A percentile compares a stretch with the other conserved stretches of the same genome.
These are phyloP conservation scores for Anomalospiza imberbis DNA, from an alignment of 2,797 vertebrate species.

Conservation along the genomic window DNA sequence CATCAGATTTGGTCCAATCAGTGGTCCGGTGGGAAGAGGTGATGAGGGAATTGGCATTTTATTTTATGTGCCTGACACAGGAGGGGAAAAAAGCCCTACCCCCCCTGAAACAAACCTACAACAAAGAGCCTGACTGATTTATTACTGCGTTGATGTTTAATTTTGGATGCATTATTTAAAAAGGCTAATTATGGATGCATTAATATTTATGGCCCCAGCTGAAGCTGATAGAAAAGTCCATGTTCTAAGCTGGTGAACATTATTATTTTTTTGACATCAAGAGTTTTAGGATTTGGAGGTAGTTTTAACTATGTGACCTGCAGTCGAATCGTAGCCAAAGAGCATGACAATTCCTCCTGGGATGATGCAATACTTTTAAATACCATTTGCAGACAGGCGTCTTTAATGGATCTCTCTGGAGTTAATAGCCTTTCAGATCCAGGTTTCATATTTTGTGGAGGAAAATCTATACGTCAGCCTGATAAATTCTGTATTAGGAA, in stretches of 20 bases:
- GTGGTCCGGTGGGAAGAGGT: neutral
- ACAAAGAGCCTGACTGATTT: constrained; percentile 67
- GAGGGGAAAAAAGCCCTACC: neutral
- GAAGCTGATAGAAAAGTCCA: constrained; percentile 63
- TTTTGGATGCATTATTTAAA: constrained; percentile 73
- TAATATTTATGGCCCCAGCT: constrained; percentile 67
- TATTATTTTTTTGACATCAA: constrained; percentile 32
- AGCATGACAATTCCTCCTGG: constrained; percentile 36
- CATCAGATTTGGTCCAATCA: neutral
- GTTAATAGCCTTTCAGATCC: constrained; percentile 60
- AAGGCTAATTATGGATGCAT: constrained; percentile 70
- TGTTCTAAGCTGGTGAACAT: constrained; percentile 52
- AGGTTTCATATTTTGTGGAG: constrained; percentile 61
- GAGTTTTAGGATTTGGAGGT: constrained; percentile 43
- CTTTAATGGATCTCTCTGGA: constrained; percentile 61
- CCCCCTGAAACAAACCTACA: neutral
- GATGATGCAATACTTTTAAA: constrained; percentile 60
- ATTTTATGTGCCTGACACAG: constrained; percentile 16
- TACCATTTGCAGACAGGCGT: constrained; percentile 38
- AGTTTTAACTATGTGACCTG: constrained; percentile 44
- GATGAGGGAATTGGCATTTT: constrained; percentile 34
- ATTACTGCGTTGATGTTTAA: constrained; percentile 68
- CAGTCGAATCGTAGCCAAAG: constrained; percentile 20
- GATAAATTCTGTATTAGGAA: constrained; percentile 59
- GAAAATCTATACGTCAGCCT: constrained; percentile 57